phyloP scores from a whole-genome alignment of 2,113 vertebrate species.

The Lagenorhynchus albirostris region DNA sequence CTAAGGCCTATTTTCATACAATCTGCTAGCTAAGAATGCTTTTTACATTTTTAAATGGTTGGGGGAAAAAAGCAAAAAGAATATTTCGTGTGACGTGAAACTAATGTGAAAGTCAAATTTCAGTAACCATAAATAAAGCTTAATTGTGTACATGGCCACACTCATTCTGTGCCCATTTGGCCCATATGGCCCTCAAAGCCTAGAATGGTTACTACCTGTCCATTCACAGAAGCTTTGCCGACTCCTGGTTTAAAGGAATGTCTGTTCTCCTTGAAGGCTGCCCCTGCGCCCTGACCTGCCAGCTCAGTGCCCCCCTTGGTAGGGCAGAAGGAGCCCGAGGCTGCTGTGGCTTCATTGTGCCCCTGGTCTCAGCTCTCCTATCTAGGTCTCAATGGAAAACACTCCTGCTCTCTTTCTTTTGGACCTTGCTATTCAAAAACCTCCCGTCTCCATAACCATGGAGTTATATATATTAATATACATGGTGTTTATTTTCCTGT shows the following conservation, averaged over 20 bases:
- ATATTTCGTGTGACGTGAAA: background rate
- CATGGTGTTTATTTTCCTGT: background rate
- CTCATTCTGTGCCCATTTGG: background rate
- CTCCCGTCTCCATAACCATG: no score
- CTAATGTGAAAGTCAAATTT: background rate
- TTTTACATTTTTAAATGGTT: background rate
- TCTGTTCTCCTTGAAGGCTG: background rate
- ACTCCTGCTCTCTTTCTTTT: background rate
- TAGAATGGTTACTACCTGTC: background rate
- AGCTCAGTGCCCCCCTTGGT: background rate
- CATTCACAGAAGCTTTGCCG: background rate
- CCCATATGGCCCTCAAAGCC: background rate
- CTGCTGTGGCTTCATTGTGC: background rate
- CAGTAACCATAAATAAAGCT: background rate
- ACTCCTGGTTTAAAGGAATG: background rate
- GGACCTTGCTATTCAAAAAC: background rate
- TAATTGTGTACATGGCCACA: background rate
- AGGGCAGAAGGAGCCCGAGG: background rate
- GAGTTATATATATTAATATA: background rate
- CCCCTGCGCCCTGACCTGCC: background rate
- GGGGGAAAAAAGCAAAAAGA: background rate
- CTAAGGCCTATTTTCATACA: background rate
- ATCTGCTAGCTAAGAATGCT: background rate
- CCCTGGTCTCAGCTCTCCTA: background rate
- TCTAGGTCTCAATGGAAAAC: background rate